A percentile compares a stretch with the other conserved stretches of the same genome.
These are phyloP conservation scores for Trypoxylus dichotomus DNA, from an alignment of 1,140 invertebrate genomes.

Conservation along the genomic window DNA sequence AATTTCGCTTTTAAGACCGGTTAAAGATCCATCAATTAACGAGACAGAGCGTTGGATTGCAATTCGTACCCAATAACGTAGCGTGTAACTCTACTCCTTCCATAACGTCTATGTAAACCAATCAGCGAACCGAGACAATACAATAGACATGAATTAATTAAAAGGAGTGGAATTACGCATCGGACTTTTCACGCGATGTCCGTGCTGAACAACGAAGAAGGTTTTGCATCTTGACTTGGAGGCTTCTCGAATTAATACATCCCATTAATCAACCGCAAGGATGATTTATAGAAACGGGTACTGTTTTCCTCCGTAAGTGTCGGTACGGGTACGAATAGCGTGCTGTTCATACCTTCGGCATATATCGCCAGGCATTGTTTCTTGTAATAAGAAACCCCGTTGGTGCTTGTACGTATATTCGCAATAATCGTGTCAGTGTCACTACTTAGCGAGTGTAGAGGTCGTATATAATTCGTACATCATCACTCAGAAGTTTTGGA, in stretches of 20 bases:
- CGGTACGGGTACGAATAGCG: background rate
- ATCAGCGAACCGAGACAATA: conserved; percentile 8
- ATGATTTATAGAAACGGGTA: conserved; percentile 16
- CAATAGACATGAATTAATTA: conserved; percentile 25
- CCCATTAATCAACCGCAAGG: background rate
- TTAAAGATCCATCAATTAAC: background rate
- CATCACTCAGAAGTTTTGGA: too few species aligned
- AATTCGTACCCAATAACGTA: background rate
- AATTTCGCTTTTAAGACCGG: too few species aligned
- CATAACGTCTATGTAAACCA: conserved; percentile 19
- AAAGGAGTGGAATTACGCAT: background rate
- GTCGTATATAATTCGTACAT: too few species aligned
- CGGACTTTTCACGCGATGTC: background rate
- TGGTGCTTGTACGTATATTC: background rate
- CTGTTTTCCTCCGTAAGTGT: background rate
- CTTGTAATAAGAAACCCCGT: background rate
- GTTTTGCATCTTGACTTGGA: background rate
- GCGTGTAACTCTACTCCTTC: conserved; percentile 5
- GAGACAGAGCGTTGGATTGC: background rate
- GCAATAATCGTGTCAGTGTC: background rate
- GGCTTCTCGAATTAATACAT: background rate
- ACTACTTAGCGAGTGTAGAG: background rate
- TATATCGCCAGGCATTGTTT: background rate
- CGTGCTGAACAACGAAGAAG: background rate
- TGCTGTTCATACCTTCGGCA: background rate